Conservation (phyloP, 2,888 invertebrate genomes). For the Phyllotreta striolata region DNA sequence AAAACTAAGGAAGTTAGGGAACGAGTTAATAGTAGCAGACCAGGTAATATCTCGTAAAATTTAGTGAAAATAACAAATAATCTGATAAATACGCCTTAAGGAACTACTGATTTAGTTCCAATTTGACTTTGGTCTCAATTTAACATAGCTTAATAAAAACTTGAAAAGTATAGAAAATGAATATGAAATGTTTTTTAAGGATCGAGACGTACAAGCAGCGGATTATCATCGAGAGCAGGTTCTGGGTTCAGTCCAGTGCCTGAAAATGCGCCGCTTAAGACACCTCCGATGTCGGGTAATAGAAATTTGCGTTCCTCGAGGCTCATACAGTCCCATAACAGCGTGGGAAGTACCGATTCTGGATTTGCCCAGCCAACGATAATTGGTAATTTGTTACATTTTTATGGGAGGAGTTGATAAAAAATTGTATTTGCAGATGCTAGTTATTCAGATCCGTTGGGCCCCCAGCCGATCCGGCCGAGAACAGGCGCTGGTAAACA, state of each 20-base stretch:
- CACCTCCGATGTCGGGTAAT: slow-evolving; percentile 51
- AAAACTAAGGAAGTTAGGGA: slow-evolving; percentile 66
- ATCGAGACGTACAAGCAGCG: slow-evolving; percentile 65
- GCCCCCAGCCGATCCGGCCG: slow-evolving; percentile 66
- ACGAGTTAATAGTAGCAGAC: slow-evolving; percentile 66
- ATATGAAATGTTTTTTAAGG: slow-evolving; percentile 50
- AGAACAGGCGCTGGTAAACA: slow-evolving; percentile 66
- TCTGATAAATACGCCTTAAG: neutral
- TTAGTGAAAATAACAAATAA: too few species aligned
- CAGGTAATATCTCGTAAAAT: slow-evolving; percentile 57
- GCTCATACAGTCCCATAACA: slow-evolving; percentile 52
- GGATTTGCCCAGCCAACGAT: slow-evolving; percentile 52
- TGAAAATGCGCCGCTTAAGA: slow-evolving; percentile 55
- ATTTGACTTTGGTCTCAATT: slow-evolving; percentile 11
- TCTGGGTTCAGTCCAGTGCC: slow-evolving; percentile 65
- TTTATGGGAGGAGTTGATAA: too few species aligned
- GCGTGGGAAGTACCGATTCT: slow-evolving; percentile 58
- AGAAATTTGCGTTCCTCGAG: slow-evolving; percentile 52
- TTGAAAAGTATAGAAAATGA: too few species aligned
- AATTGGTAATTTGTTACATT: slow-evolving; percentile 4
- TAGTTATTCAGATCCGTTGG: slow-evolving; percentile 66
- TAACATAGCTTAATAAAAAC: neutral
- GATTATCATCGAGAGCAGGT: slow-evolving; percentile 66
- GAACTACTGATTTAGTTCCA: slow-evolving; percentile 3
- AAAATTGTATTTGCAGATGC: too few species aligned